Conservation (phyloP, 2,888 invertebrate species). For the Salpingus planirostris region DNA sequence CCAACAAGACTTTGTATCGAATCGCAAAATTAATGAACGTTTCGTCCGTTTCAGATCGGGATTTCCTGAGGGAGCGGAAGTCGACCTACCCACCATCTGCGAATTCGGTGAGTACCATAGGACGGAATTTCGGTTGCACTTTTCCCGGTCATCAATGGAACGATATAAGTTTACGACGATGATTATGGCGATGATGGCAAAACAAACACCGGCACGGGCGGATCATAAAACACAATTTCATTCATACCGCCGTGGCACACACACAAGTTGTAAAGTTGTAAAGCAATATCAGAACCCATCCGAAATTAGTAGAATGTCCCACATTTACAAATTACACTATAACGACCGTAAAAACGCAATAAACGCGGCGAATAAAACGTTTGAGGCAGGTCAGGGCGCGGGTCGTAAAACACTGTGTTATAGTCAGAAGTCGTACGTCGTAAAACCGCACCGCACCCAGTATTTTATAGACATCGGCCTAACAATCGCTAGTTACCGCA, state of each 20-base stretch:
- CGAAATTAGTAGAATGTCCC: conserved; percentile 39
- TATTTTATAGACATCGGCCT: conserved; percentile 35
- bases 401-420: conserved; percentile 39
- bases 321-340: conserved; percentile 40
- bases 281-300: conserved; percentile 36
- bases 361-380: conserved; percentile 41
- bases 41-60: not conserved
- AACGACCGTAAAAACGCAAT: conserved; percentile 40
- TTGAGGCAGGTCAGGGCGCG: conserved; percentile 38
- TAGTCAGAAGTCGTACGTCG: conserved; percentile 37
- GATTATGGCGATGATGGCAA: too few relatives aligned
- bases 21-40: not conserved
- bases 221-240: conserved; percentile 29
- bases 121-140: too few relatives aligned
- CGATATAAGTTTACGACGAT: conserved; percentile 31
- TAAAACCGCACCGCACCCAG: conserved; percentile 33
- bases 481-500: conserved; percentile 31
- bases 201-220: conserved; percentile 23
- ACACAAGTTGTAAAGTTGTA: conserved; percentile 34
- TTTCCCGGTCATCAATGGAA: too few relatives aligned
- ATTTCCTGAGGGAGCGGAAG: not conserved
- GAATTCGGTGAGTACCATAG: conserved; percentile 6
- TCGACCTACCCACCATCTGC: conserved; percentile 1
- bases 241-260: conserved; percentile 27
- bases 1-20: not conserved